phyloP scores from a whole-genome alignment of 2,888 invertebrate genomes.

The Caenorhabditis sulstoni region DNA sequence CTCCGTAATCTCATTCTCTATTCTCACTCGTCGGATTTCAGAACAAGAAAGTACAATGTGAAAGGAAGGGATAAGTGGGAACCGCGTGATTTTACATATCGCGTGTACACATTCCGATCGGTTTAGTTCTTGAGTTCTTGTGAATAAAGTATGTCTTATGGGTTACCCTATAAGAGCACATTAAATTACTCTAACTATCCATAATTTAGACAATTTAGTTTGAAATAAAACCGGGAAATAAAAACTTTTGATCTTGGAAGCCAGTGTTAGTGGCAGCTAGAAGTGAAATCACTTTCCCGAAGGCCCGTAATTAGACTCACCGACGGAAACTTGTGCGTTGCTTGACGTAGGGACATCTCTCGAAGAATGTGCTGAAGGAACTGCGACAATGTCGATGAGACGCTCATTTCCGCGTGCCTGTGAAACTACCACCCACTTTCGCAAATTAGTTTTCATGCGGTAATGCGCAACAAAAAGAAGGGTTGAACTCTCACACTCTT shows the following conservation, averaged over 20 bases:
- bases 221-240: too few species aligned
- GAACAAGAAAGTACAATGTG: conserved; percentile 40
- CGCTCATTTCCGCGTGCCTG: conserved; percentile 34
- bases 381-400: conserved; percentile 53
- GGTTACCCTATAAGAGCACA: too few species aligned
- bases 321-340: conserved; percentile 54
- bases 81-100: conserved; percentile 10
- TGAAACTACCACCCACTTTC: conserved; percentile 30
- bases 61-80: conserved; percentile 15
- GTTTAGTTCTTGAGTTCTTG: too few species aligned
- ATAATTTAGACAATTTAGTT: too few species aligned
- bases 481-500: conserved; percentile 15
- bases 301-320: conserved; percentile 26
- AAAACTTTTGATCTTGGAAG: too few species aligned
- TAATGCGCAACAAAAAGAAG: background rate
- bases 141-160: too few species aligned
- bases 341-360: conserved; percentile 55
- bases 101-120: too few species aligned
- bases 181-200: too few species aligned
- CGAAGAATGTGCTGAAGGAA: conserved; percentile 51
- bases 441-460: conserved; percentile 25
- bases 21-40: conserved; percentile 1
- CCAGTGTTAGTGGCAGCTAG: too few species aligned
- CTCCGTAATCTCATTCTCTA: conserved; percentile 45
- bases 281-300: too few species aligned